phyloP scores from a whole-genome alignment of 2,888 invertebrate species.

The Caenorhabditis sinica region DNA sequence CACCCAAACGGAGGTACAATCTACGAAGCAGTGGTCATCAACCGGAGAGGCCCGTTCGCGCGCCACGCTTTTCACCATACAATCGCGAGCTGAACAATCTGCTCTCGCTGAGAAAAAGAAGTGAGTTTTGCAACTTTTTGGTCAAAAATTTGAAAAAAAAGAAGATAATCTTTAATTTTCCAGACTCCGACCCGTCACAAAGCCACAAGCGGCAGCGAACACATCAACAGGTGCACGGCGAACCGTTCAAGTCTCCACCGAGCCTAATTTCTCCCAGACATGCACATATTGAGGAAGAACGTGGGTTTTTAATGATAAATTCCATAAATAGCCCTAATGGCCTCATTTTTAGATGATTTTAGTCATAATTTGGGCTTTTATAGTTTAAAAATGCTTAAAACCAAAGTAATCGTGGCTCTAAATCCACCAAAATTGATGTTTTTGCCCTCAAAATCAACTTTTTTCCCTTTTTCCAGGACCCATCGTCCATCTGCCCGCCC shows the following conservation, averaged over 20 bases:
- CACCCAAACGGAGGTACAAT: background rate
- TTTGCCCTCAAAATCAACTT: background rate
- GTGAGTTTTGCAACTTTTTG: background rate
- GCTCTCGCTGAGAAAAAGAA: conserved; percentile 33
- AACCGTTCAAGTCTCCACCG: conserved; percentile 37
- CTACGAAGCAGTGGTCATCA: background rate
- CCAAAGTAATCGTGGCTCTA: no score
- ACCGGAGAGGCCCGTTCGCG: no score
- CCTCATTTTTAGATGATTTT: no score
- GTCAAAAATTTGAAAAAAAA: background rate
- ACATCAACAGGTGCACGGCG: conserved; percentile 31
- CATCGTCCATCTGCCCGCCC: background rate
- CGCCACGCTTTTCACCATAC: background rate
- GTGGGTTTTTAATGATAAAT: background rate
- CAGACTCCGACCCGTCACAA: background rate
- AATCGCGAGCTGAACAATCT: background rate
- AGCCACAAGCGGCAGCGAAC: conserved; percentile 46
- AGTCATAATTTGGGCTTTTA: no score
- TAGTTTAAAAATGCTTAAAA: no score
- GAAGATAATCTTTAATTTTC: background rate
- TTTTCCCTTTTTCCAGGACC: background rate
- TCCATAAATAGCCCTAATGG: no score
- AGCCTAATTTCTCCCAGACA: background rate
- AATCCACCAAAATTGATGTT: no score
- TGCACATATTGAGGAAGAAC: background rate